Evolutionary conservation across 2,888 invertebrate species (phyloP).

Genomic region (Litoditis marina): DNA sequence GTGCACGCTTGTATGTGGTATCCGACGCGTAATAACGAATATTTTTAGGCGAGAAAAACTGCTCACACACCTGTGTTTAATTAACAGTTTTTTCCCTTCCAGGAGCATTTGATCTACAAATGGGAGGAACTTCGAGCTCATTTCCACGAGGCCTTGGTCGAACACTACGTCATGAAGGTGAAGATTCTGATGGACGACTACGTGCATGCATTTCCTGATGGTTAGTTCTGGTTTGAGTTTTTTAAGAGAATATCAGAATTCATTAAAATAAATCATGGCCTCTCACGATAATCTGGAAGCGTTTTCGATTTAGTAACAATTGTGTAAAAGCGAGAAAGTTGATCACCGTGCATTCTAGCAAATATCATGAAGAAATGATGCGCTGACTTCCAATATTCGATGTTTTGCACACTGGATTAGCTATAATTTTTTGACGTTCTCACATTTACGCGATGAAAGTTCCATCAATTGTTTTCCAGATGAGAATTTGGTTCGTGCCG

Average conservation of each 20-base stretch:
- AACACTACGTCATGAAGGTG: constrained; percentile 79
- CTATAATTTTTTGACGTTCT: neutral
- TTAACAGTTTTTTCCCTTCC: constrained; percentile 20
- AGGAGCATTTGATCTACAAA: constrained; percentile 83
- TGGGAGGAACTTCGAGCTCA: constrained; percentile 82
- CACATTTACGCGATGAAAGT: neutral
- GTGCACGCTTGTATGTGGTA: no score
- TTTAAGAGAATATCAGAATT: neutral
- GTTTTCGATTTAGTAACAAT: no score
- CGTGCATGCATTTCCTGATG: constrained; percentile 60
- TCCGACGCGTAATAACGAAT: no score
- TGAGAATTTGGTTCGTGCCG: constrained; percentile 62
- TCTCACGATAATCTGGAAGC: no score
- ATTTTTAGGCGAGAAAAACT: no score
- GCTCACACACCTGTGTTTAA: no score
- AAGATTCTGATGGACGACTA: constrained; percentile 63
- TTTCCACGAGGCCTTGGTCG: constrained; percentile 86
- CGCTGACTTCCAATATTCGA: neutral
- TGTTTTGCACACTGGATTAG: neutral
- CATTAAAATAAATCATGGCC: no score
- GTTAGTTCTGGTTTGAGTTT: constrained; percentile 35
- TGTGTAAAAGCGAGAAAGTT: no score
- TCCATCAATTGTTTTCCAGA: constrained; percentile 51
- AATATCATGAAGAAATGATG: no score
- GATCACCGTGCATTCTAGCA: no score